Percentiles rank a stretch among this genome's conserved stretches.
Evolutionary conservation across 2,797 vertebrate genomes (phyloP).

Genomic region (Somateria mollissima): DNA sequence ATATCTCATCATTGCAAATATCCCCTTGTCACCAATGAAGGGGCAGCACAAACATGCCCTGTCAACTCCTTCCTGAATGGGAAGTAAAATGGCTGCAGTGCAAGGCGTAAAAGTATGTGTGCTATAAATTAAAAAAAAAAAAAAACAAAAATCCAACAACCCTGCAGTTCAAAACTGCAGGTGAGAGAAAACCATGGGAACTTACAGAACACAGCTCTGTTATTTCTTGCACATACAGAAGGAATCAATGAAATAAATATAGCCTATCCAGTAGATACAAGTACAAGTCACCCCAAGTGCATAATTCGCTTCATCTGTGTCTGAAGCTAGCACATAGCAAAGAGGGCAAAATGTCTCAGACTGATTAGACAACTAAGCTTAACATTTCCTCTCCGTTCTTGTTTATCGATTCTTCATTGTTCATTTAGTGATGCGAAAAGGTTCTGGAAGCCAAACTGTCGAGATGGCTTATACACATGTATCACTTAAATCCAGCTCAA

Average conservation of each 20-base stretch:
- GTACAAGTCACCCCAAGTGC: not conserved
- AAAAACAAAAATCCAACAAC: not conserved
- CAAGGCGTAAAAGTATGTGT: not conserved
- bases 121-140: not conserved
- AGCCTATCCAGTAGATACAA: not conserved
- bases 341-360: not conserved
- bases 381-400: slow-evolving; percentile 2
- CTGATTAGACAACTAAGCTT: slow-evolving; percentile 23
- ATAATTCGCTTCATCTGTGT: not conserved
- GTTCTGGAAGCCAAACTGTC: not conserved
- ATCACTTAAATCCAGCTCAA: not conserved
- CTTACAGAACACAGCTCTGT: not conserved
- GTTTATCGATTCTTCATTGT: slow-evolving; percentile 6
- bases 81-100: not conserved
- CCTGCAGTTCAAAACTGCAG: not conserved
- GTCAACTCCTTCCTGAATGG: not conserved
- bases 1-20: not conserved
- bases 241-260: not conserved
- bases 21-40: too few species aligned
- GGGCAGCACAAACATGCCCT: too few species aligned
- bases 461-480: not conserved
- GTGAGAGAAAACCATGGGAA: not conserved
- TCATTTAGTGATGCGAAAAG: slow-evolving; percentile 35
- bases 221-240: not conserved
- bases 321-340: slow-evolving; percentile 3